Base-by-base conservation (phyloP, 2,797 vertebrate species). In the Tarsius wallacei region DNA sequence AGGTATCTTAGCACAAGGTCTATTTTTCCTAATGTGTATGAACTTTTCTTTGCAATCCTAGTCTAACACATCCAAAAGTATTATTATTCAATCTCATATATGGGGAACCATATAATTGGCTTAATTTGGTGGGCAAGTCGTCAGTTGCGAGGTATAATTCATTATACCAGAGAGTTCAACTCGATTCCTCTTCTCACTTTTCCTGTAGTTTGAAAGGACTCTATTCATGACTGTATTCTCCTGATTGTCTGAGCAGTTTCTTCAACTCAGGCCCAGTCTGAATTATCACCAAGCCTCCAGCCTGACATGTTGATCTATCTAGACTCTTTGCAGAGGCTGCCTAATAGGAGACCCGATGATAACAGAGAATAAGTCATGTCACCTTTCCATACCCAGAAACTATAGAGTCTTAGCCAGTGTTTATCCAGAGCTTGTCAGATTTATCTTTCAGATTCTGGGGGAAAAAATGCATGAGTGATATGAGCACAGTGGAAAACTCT, bases 221-320 rank as follows among this genome's bases (percentile, higher is more conserved):
- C 49, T 42, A 3, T 0, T 21, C 31, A 3, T 0, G 2, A 28
- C 51, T 68, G 22, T 68, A 31, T 93, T 86, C 66, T 59, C 53
- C 83, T 13, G 59, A 77, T 76, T 51, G 80, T 74, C 63, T 85
- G 84, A 76, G 33, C 49, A 1, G 59, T 7, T 63, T 36, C 73
- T 90, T 63, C 82, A 59, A 4, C 63, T 53, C 61, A 49, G 8
- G 26, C 93, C 15, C 19, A 5, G 42, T 87, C 87, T 97, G 95
- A 98, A 53, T 97, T 83, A 97, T 93, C 78, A 8, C 91, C n/a
- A 28, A 11, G 90, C 81, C 57, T 86, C 61, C 80, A 57, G 87
- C 90, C 63, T 94, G 97, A 94, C 87, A 24, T 19, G 84, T 73
- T 91, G 84, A 97, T 98, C 84, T 97, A 70, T 90, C 91, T 92